These are phyloP conservation scores for Chelonus formosanus DNA, from an alignment of 2,888 invertebrate species.

Conservation along the genomic window DNA sequence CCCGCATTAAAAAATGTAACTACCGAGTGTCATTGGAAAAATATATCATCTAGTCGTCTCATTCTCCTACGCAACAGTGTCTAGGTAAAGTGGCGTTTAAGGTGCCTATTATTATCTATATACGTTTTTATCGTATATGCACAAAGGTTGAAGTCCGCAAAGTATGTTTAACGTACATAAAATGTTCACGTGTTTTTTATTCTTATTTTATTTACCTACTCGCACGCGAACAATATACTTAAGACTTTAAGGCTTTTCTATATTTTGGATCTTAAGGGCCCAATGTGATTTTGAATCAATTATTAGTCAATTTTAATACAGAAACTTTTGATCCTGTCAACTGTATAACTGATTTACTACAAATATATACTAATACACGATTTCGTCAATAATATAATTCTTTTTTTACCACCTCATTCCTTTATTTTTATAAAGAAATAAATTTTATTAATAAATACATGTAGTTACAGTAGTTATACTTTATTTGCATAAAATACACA, in stretches of 20 bases:
- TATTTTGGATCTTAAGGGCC: slow-evolving; percentile 9
- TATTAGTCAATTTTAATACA: not conserved
- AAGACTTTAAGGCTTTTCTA: slow-evolving; percentile 18
- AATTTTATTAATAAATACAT: slow-evolving; percentile 2
- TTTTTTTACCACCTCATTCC: not conserved
- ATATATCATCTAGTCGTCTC: slow-evolving; percentile 29
- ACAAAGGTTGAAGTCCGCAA: slow-evolving; percentile 10
- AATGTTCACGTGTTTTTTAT: slow-evolving; percentile 5
- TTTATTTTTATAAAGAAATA: not conserved
- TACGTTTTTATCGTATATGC: slow-evolving; percentile 17
- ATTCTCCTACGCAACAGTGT: slow-evolving; percentile 18
- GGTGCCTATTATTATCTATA: slow-evolving; percentile 20
- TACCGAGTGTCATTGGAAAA: slow-evolving; percentile 23
- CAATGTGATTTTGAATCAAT: not conserved
- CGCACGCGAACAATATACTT: slow-evolving; percentile 7
- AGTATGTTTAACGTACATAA: not conserved
- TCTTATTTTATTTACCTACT: not conserved
- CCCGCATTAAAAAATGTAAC: slow-evolving; percentile 21
- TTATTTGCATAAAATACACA: too few relatives aligned
- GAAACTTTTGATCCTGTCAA: slow-evolving; percentile 43
- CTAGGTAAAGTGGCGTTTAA: slow-evolving; percentile 10
- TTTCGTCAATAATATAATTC: slow-evolving; percentile 37
- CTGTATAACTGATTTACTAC: slow-evolving; percentile 53
- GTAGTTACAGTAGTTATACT: not conserved
- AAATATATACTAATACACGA: slow-evolving; percentile 52